phyloP scores from a whole-genome alignment of 2,113 vertebrate genomes.

The Bos taurus region ARS-UCD2.0 NC_037342.1:81299001-81299500 shows the following conservation, averaged over 20 bases:
- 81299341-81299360: not conserved
- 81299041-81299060: not conserved
- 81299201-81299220: conserved; percentile 37
- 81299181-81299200: not conserved
- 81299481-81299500: not conserved
- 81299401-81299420: not conserved
- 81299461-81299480: not conserved
- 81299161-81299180: conserved; percentile 49
- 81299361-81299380: not conserved
- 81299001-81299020: not conserved
- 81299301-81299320: not conserved
- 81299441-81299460: not conserved
- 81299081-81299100: not conserved
- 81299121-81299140: conserved; percentile 55
- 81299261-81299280: not conserved
- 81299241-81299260: not conserved
- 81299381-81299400: not conserved
- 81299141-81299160: conserved; percentile 21
- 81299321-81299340: not conserved
- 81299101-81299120: conserved; percentile 17
- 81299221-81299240: not conserved
- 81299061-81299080: not conserved
- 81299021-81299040: conserved; percentile 1
- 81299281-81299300: not conserved
- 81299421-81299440: not conserved